Evolutionary conservation across 1,140 invertebrate genomes (phyloP), one percentile per base, ranked within the genome.

Genomic region (Tetragnatha versicolor): DNA sequence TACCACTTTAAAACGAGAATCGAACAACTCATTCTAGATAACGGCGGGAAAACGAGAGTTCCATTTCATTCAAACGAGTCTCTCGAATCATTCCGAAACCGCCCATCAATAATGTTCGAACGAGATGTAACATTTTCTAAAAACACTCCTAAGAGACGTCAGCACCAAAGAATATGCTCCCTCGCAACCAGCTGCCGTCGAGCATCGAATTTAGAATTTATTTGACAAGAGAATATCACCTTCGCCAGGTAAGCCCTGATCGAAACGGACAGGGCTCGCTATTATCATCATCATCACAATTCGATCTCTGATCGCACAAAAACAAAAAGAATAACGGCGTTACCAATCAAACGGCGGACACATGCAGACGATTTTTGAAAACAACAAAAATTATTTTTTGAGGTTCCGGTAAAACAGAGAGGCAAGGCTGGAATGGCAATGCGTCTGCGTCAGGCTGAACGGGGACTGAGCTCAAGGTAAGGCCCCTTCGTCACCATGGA

Each of bases 331-430:
- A n/a, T n/a, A n/a, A 35, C 29, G 55, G 35, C 35, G 31, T 17
- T 58, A 33, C 20, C 35, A 35, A 35, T 58, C 55, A 22, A 58
- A 58, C 17, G n/a, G n/a, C n/a, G 31, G 55, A 33, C 22, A 37
- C 47, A 14, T 20, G 45, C 45, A 35, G 66, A 22, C 39, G 49
- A 69, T 37, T 69, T 58, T 69, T 49, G 66, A 69, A 69, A 69
- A 69, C 66, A n/a, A n/a, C n/a, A 69, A 69, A 53, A 53, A 53
- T 69, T 69, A 69, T 69, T 69, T 58, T 69, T 69, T 69, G 66
- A 69, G 66, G 66, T 69, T 69, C 66, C 66, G 66, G 66, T 47
- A 53, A 58, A 69, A 53, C 66, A 53, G 47, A 69, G 66, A 69
- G 53, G 66, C 42, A n/a, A n/a, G 42, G 33, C 66, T 69, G 31